Base-by-base conservation (phyloP, 2,797 vertebrate species). In the Epinephelus malabaricus region DNA sequence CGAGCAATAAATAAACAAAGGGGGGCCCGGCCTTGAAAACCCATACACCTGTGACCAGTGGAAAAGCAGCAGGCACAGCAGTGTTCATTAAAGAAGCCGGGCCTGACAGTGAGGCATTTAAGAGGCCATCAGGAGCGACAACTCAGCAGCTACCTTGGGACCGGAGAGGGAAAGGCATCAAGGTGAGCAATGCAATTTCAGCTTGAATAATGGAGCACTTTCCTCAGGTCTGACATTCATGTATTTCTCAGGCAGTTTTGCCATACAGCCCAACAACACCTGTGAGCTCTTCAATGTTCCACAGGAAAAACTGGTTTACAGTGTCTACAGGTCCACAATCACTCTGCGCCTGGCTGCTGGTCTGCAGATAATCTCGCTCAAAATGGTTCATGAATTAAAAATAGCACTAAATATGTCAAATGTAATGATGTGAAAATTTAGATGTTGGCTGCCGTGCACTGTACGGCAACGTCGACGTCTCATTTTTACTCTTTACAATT, bases 121-220 rank as follows among this genome's bases (percentile, higher is more conserved):
- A 92, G 92, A 94, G 89, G 88, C 82, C 84, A 95, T 93, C 87
- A 92, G 91, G 90, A 91, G 91, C 90, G 89, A 92, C 91, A 93
- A 91, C 87, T 86, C 86, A 84, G 87, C 90, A 87, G 89, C 90
- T 91, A 89, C 91, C 91, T 93, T 90, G 90, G 91, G 91, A 93
- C 82, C 54, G 69, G 73, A 87, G 90, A 89, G 82, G 89, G 88
- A 90, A 88, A 92, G 81, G 89, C 88, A 91, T 93, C 92, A 94
- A 94, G 92, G 92, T 94, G 93, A 93, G 92, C 92, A 74, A 95
- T 92, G 94, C 91, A 95, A 95, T 95, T 94, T 93, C 92, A 87
- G 87, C 86, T 90, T 94, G 94, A 95, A 94, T 94, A 95, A 95
- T 95, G 92, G 92, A 92, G 89, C 89, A 89, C 88, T 90, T 93